phyloP scores from a whole-genome alignment of 1,140 invertebrate genomes.

The Pomacea maculata region DNA sequence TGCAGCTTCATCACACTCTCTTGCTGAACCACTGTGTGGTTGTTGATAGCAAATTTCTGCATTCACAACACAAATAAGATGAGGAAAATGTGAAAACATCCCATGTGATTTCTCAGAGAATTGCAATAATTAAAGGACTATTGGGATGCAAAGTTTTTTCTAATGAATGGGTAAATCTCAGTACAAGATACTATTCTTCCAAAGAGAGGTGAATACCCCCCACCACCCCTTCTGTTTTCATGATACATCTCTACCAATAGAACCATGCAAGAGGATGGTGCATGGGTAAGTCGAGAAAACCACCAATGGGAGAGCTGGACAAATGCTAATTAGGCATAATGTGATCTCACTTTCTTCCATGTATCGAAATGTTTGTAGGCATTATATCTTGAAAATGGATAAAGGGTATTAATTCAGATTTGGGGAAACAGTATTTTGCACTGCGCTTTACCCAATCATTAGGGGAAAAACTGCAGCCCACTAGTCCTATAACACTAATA shows the following conservation, averaged over 20 bases:
- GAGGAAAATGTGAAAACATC: neutral
- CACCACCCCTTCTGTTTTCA: too few relatives aligned
- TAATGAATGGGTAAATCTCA: neutral
- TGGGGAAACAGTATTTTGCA: too few relatives aligned
- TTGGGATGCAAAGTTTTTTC: neutral
- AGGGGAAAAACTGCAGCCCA: too few relatives aligned
- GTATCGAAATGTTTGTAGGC: too few relatives aligned
- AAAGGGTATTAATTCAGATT: neutral
- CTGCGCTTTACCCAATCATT: neutral
- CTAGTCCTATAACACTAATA: too few relatives aligned
- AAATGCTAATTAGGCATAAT: too few relatives aligned
- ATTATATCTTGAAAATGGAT: too few relatives aligned
- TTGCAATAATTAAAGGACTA: neutral
- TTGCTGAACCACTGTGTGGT: conserved; percentile 74
- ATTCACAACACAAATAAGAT: conserved; percentile 21
- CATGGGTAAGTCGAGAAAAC: too few relatives aligned
- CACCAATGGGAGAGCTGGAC: too few relatives aligned
- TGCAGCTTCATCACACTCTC: conserved; percentile 79
- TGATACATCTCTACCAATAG: too few relatives aligned
- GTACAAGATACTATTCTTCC: neutral
- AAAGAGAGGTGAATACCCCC: neutral
- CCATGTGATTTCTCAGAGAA: neutral
- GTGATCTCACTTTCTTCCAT: too few relatives aligned
- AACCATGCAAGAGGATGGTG: too few relatives aligned
- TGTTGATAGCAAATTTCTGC: conserved; percentile 75